These are phyloP conservation scores for Ganaspis brasiliensis DNA, from an alignment of 2,888 invertebrate genomes.

Conservation along the genomic window DNA sequence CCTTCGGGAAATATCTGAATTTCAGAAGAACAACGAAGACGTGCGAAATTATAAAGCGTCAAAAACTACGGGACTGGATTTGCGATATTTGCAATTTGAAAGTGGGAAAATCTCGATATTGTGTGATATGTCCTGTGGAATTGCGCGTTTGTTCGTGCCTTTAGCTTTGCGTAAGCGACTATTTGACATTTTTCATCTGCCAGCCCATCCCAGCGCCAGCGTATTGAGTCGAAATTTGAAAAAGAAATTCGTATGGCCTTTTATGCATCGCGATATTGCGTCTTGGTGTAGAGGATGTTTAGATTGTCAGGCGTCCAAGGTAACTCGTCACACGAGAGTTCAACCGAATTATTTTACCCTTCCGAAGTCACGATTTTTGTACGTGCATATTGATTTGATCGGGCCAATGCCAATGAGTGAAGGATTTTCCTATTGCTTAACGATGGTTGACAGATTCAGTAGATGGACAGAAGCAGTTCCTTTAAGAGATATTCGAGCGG, in stretches of 20 bases:
- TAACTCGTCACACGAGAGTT: background rate
- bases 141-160: background rate
- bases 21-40: background rate
- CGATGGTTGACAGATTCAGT: background rate
- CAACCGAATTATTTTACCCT: background rate
- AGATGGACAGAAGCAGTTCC: background rate
- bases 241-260: background rate
- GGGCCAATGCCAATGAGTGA: background rate
- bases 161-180: background rate
- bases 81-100: background rate
- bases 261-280: background rate
- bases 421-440: background rate
- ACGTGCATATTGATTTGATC: background rate
- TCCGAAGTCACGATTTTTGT: background rate
- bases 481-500: background rate
- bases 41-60: background rate
- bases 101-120: background rate
- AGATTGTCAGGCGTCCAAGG: background rate
- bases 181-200: background rate
- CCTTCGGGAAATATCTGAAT: background rate
- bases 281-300: background rate
- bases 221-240: background rate
- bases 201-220: background rate
- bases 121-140: background rate
- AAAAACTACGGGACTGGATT: background rate